Base-by-base conservation (phyloP, 2,113 vertebrate species). In the Pterocles burchelli region DNA sequence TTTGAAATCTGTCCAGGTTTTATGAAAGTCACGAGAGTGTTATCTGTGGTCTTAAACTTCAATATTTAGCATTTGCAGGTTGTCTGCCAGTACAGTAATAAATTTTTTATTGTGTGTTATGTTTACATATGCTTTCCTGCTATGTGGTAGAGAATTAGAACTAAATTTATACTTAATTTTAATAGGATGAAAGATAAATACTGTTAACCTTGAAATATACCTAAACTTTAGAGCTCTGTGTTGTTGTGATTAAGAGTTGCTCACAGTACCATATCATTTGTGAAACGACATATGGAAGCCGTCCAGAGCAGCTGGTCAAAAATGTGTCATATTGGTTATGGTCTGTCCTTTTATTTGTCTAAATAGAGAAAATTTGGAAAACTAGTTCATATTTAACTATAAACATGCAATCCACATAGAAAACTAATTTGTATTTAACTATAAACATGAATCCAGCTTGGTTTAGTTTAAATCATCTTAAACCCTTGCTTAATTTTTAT, bases 291-390 rank as follows among this genome's bases (percentile, higher is more conserved):
- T 33, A 7, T 6, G 38, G 54, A 57, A 89, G 7, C 17, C 25
- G 43, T 82, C 33, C n/a, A 88, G 74, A 85, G 58, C 49, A 89
- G 34, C 78, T 96, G 55, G 22, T 88, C 16, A 76, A 43, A 79
- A 91, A 34, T 63, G 36, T 93, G 65, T 74, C 4, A 1, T 59
- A 4, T 29, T 79, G 20, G 22, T 70, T 85, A 22, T 41, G 52
- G 28, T 61, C 16, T 61, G 38, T 29, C 36, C 67, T 58, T 72
- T 7, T 55, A 28, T 73, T 65, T 82, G 66, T 51, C 36, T 84
- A 46, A 77, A 68, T 5, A 76, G n/a, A 70, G 68, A 58, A 17
- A 18, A 62, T 70, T 79, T 92, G 5, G 13, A 62, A 66, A 83
- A 29, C 8, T 34, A 70, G 31, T 62, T 43, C 0, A 1, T 76